Percentiles rank a stretch among this genome's conserved stretches.
Conservation (phyloP, 2,888 invertebrate species). For the Agrotis segetum region DNA sequence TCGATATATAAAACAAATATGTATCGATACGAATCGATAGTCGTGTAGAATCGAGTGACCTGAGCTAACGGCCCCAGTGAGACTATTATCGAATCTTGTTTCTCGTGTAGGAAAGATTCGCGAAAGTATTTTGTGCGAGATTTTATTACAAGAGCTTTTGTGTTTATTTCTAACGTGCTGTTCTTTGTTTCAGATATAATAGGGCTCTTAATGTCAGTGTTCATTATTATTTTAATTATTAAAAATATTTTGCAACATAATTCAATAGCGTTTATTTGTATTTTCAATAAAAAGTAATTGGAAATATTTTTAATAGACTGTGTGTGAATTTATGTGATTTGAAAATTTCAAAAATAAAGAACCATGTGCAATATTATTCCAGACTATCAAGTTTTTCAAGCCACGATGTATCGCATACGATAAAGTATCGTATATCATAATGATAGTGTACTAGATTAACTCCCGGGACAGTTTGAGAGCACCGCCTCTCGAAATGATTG, state of each 20-base stretch:
- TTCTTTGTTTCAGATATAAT: slow-evolving; percentile 3
- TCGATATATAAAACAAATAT: slow-evolving; percentile 74
- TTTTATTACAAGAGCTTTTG: slow-evolving; percentile 64
- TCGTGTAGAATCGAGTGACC: slow-evolving; percentile 80
- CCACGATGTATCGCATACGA: slow-evolving; percentile 58
- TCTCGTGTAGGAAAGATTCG: slow-evolving; percentile 73
- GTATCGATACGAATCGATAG: slow-evolving; percentile 72
- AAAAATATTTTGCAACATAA: not conserved
- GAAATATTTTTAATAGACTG: not conserved
- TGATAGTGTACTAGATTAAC: slow-evolving; percentile 80
- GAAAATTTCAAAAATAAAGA: not conserved
- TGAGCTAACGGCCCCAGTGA: slow-evolving; percentile 77
- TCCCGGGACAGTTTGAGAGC: slow-evolving; percentile 84
- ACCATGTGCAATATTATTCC: not conserved
- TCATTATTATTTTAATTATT: not conserved
- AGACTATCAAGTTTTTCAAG: slow-evolving; percentile 10
- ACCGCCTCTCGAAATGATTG: slow-evolving; percentile 88
- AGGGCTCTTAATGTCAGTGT: not conserved
- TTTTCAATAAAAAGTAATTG: not conserved
- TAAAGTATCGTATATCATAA: slow-evolving; percentile 72
- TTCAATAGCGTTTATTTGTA: not conserved
- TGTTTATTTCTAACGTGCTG: slow-evolving; percentile 50
- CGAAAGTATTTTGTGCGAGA: slow-evolving; percentile 72
- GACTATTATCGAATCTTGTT: slow-evolving; percentile 81
- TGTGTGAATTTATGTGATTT: not conserved